These are phyloP conservation scores for Anastrepha ludens DNA, from an alignment of 1,140 invertebrate species.

Conservation along the genomic window DNA sequence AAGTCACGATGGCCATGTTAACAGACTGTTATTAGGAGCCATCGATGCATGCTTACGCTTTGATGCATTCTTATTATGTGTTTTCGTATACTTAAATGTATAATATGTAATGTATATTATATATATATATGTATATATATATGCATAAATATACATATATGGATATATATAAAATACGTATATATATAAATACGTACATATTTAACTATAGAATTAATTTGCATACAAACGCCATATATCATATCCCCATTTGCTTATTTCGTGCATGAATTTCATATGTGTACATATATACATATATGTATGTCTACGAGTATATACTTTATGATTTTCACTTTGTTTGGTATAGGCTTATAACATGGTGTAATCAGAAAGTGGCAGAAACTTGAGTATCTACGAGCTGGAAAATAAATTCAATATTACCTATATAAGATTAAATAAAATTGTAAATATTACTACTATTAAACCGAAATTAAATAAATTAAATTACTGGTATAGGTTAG, in stretches of 20 bases:
- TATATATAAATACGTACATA: background rate
- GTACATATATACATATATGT: background rate
- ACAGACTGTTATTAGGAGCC: background rate
- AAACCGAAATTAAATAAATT: too few relatives aligned
- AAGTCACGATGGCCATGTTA: background rate
- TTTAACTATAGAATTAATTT: too few relatives aligned
- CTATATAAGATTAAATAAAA: too few relatives aligned
- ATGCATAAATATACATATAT: background rate
- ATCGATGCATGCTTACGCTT: slow-evolving; percentile 11
- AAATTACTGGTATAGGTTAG: too few relatives aligned
- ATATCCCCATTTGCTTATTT: background rate
- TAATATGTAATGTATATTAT: background rate
- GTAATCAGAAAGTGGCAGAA: too few relatives aligned
- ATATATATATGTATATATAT: slow-evolving; percentile 16
- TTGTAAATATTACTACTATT: too few relatives aligned
- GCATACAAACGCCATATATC: too few relatives aligned
- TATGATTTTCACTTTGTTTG: too few relatives aligned
- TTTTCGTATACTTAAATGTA: background rate
- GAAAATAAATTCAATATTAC: too few relatives aligned
- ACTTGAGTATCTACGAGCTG: too few relatives aligned
- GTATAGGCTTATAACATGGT: too few relatives aligned
- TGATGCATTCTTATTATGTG: background rate
- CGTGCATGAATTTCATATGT: background rate
- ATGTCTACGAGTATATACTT: background rate
- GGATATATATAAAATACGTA: background rate